Conservation (phyloP, 92 coral and sea anemone species). For the Hydrozoanthus gracilis region DNA sequence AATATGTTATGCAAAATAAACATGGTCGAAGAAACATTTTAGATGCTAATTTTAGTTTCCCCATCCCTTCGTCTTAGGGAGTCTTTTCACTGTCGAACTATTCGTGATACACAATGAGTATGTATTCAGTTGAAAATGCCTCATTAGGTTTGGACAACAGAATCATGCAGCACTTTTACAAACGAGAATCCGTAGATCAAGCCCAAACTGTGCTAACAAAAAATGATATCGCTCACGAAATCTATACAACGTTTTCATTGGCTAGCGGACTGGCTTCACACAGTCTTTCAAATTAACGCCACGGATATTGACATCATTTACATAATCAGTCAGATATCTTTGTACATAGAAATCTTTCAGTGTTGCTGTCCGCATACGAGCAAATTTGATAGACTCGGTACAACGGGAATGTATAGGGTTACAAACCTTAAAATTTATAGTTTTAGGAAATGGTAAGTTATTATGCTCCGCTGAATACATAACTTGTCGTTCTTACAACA, state of each 20-base stretch:
- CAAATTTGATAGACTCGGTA: background rate
- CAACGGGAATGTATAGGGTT: background rate
- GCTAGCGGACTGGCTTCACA: constrained; percentile 17
- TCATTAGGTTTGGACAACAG: background rate
- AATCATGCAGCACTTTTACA: background rate
- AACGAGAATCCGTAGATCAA: background rate
- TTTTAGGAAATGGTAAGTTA: constrained; percentile 23
- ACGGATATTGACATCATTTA: constrained; percentile 26
- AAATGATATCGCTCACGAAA: constrained; percentile 24
- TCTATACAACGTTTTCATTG: constrained; percentile 22
- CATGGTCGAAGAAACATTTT: background rate
- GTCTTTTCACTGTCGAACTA: too few relatives aligned
- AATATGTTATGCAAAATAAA: background rate
- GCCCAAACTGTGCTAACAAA: background rate
- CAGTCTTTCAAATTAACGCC: constrained; percentile 46
- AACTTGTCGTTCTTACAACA: too few relatives aligned
- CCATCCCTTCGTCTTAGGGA: background rate
- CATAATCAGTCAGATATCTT: constrained; percentile 44
- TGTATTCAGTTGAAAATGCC: background rate
- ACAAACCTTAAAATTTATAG: background rate
- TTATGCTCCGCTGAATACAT: background rate
- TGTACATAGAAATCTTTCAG: background rate
- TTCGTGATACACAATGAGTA: background rate
- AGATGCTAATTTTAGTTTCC: background rate
- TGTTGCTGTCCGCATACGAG: background rate